Conservation (phyloP, 2,888 invertebrate genomes). For the Himalopsyche kuldschensis region DNA sequence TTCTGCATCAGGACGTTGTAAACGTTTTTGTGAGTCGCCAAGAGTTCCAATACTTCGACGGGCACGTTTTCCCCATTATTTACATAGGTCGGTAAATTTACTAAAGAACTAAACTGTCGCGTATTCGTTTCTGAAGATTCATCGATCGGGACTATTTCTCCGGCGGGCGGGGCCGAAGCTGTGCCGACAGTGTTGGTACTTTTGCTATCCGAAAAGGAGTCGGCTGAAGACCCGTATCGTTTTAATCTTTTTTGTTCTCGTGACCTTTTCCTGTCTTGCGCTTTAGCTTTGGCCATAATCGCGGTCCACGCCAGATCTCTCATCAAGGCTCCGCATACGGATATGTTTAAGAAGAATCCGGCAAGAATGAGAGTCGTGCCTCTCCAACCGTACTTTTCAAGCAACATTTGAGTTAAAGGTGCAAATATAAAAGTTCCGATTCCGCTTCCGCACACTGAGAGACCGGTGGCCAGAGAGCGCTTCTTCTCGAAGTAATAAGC, state of each 20-base stretch:
- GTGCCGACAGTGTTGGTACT: slow-evolving; percentile 68
- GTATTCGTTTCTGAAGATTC: slow-evolving; percentile 45
- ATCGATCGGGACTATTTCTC: slow-evolving; percentile 38
- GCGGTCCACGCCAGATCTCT: slow-evolving; percentile 66
- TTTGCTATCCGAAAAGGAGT: slow-evolving; percentile 70
- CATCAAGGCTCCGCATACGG: slow-evolving; percentile 81
- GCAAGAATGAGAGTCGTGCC: slow-evolving; percentile 81
- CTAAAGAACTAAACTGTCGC: slow-evolving; percentile 75
- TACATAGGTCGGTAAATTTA: slow-evolving; percentile 83
- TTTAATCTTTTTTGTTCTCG: slow-evolving; percentile 61
- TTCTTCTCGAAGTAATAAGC: slow-evolving; percentile 87
- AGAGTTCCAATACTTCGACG: slow-evolving; percentile 72
- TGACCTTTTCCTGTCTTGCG: slow-evolving; percentile 64
- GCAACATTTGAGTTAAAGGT: slow-evolving; percentile 72
- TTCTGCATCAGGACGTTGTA: slow-evolving; percentile 73
- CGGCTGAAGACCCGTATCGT: slow-evolving; percentile 66
- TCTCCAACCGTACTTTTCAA: slow-evolving; percentile 80
- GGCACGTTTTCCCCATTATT: slow-evolving; percentile 77
- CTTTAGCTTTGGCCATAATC: slow-evolving; percentile 63
- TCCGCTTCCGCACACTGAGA: slow-evolving; percentile 85
- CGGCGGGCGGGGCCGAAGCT: slow-evolving; percentile 52
- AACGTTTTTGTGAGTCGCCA: slow-evolving; percentile 69
- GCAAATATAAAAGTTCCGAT: slow-evolving; percentile 88
- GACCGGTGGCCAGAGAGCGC: slow-evolving; percentile 81
- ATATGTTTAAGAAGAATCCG: slow-evolving; percentile 79